These are phyloP conservation scores for Tangara arthus DNA, from an alignment of 2,797 vertebrate species.

Conservation along the genomic window DNA sequence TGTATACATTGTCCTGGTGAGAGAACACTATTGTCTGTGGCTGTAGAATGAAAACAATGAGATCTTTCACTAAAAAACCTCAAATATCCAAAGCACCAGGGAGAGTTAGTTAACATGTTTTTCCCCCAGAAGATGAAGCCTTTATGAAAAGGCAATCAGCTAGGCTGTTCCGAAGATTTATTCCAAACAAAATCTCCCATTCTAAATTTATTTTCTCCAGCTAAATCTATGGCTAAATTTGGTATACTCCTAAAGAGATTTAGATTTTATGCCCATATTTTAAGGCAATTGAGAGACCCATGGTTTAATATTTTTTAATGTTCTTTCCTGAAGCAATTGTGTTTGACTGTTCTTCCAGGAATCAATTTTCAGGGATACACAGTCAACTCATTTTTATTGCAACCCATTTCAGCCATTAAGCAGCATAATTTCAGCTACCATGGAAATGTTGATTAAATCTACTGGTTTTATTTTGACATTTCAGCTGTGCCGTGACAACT, in stretches of 20 bases:
- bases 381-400: constrained; percentile 35
- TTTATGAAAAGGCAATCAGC: not conserved
- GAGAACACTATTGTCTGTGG: not conserved
- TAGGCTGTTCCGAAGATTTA: not conserved
- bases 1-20: not conserved
- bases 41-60: not conserved
- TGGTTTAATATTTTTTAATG: constrained; percentile 9
- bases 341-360: constrained; percentile 28
- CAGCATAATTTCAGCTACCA: constrained; percentile 26
- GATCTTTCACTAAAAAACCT: rapidly evolving
- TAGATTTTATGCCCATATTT: constrained; percentile 4
- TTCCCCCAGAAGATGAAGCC: not conserved
- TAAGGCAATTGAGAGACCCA: not conserved
- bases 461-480: constrained; percentile 13
- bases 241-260: not conserved
- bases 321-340: constrained; percentile 32
- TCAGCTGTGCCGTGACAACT: not conserved
- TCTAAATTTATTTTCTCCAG: not conserved
- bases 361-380: not conserved
- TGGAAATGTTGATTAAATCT: constrained; percentile 37
- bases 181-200: not conserved
- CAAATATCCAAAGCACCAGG: not conserved
- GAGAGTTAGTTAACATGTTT: not conserved
- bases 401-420: constrained; percentile 12
- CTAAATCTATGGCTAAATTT: not conserved